Evolutionary conservation across 2,888 invertebrate species (phyloP).

Genomic region (Silvanus unidentatus): DNA sequence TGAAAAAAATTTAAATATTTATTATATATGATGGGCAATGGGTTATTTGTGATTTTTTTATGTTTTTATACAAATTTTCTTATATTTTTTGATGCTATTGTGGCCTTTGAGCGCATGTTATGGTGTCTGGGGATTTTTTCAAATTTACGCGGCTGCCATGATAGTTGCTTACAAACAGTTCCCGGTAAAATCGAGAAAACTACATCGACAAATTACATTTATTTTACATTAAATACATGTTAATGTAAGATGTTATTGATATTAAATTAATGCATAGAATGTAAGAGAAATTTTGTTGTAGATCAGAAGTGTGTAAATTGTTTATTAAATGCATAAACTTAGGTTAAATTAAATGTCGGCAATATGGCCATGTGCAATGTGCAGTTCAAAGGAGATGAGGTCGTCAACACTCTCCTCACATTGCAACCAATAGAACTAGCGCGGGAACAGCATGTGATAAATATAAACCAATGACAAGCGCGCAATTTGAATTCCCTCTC

Average conservation of each 20-base stretch:
- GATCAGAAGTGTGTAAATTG: constrained; percentile 2
- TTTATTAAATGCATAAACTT: constrained; percentile 17
- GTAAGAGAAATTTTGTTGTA: constrained; percentile 23
- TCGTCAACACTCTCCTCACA: constrained; percentile 18
- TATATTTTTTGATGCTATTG: neutral
- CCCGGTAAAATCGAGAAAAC: constrained; percentile 33
- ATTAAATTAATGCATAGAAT: constrained; percentile 23
- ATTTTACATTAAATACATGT: constrained; percentile 8
- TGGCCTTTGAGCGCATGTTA: neutral
- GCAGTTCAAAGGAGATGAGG: constrained; percentile 22
- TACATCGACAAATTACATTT: constrained; percentile 12
- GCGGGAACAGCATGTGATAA: constrained; percentile 45
- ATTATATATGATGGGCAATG: constrained; percentile 17
- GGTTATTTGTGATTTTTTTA: constrained; percentile 5
- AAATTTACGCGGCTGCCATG: constrained; percentile 38
- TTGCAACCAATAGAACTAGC: constrained; percentile 36
- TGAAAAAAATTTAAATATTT: constrained; percentile 10
- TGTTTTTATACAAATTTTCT: neutral
- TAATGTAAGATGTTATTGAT: constrained; percentile 13
- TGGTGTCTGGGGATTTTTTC: constrained; percentile 18
- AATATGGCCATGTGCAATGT: constrained; percentile 35
- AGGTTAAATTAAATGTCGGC: constrained; percentile 37
- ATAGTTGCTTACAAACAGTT: constrained; percentile 29
- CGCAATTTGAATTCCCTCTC: constrained; percentile 48
- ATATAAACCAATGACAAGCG: constrained; percentile 37